phyloP scores from a whole-genome alignment of 2,888 invertebrate genomes.

The Luperina testacea region DNA sequence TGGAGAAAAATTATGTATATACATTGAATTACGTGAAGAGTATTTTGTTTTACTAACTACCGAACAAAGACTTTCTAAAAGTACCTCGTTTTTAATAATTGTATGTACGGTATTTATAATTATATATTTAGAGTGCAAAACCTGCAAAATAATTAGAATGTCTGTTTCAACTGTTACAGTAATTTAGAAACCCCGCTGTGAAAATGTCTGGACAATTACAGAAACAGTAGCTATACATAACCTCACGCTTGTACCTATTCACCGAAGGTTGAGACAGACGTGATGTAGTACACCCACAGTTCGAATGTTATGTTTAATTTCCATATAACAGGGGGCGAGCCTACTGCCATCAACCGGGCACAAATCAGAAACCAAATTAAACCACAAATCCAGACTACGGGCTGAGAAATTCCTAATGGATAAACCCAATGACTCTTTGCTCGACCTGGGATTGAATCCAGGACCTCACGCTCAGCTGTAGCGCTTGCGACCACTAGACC shows the following conservation, averaged over 20 bases:
- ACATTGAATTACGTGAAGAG: background rate
- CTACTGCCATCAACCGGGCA: no score
- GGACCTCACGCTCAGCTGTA: no score
- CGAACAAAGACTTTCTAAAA: background rate
- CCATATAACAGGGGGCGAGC: background rate
- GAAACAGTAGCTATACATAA: no score
- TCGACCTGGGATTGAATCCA: no score
- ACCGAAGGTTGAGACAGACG: background rate
- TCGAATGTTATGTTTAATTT: background rate
- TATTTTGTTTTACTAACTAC: background rate
- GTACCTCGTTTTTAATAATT: background rate
- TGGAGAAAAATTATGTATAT: background rate
- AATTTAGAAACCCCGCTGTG: background rate
- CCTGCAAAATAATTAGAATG: background rate
- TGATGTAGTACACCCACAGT: background rate
- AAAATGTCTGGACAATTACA: background rate
- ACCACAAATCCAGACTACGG: background rate
- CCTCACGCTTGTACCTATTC: no score
- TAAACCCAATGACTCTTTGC: background rate
- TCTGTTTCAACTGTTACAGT: background rate
- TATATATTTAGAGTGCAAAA: background rate
- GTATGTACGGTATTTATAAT: background rate
- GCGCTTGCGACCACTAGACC: no score
- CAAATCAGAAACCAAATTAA: no score
- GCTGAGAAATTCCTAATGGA: background rate